Evolutionary conservation across 2,113 vertebrate genomes (phyloP).

Genomic region (Octodon degus): DNA sequence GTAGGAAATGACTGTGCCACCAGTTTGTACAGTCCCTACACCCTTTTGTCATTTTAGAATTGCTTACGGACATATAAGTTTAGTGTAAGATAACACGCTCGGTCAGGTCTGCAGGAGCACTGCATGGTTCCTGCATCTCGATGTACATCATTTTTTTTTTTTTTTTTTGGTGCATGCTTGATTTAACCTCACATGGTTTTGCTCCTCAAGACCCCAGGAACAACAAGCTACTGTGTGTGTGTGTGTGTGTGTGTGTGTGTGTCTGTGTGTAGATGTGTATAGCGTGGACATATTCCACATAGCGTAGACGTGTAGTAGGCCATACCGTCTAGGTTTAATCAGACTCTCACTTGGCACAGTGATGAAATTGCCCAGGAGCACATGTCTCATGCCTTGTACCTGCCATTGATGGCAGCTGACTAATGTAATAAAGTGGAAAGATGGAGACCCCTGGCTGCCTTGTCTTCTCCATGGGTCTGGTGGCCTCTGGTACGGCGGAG

Average conservation of each 20-base stretch:
- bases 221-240: neutral
- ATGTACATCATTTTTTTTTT: neutral
- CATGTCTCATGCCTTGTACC: neutral
- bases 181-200: neutral
- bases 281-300: neutral
- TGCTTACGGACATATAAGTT: neutral
- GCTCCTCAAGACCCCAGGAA: neutral
- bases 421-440: neutral
- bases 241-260: neutral
- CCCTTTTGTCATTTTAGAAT: neutral
- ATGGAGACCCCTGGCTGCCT: neutral
- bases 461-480: neutral
- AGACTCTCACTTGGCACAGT: neutral
- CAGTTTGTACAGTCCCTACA: neutral
- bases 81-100: neutral
- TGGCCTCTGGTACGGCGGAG: neutral
- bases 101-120: neutral
- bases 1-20: neutral
- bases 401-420: neutral
- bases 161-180: neutral
- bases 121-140: accelerated
- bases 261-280: neutral
- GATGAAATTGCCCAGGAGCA: neutral
- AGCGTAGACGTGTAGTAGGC: neutral
- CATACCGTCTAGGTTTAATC: neutral